Base-by-base conservation (phyloP, 2,888 invertebrate genomes). In the Calephelis perditalis region DNA sequence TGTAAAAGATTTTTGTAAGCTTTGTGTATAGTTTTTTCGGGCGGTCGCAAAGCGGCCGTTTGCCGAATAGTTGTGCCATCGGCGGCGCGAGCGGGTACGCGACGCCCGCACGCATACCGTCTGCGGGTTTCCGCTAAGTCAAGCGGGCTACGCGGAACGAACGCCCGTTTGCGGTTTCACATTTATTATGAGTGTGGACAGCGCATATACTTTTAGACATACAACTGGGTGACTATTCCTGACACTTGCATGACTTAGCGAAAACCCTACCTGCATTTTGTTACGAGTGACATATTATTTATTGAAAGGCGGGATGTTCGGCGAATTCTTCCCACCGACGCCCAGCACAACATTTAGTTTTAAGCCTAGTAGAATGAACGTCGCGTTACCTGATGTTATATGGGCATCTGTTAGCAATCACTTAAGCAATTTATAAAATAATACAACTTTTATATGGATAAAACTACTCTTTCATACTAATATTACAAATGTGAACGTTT, bases 351-450 rank as follows among this genome's bases (percentile, higher is more conserved):
- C 73, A 74, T 78, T 78, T 75, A 75, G 77, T 76, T 77, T 78
- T 84, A 81, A 77, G 78, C 76, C 78, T 76, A 77, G 72, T 77
- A 77, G 73, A 75, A 75, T 75, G 81, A 82, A 82, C 86, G 81
- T 85, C 82, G 81, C 82, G 87, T 87, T 86, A 88, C 86, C 87
- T 86, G 83, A 86, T 79, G 71, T 73, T 78, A 71, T 71, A 75
- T 69, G 69, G 72, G 69, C 69, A 71, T 74, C 74, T 72, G 65
- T 73, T 69, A 71, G 69, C 70, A 78, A 74, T 78, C 71, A 74
- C 70, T 68, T 54, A 63, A 63, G 61, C 40, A 15, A 15, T 15
- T 15, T 15, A 15, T 15, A 15, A 15, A 15, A 15, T 15, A 15
- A 15, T 15, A 15, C 15, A 15, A 15, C 15, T 15, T 15, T 15